Base-by-base conservation (phyloP, 2,113 vertebrate species). In the Apus apus region DNA sequence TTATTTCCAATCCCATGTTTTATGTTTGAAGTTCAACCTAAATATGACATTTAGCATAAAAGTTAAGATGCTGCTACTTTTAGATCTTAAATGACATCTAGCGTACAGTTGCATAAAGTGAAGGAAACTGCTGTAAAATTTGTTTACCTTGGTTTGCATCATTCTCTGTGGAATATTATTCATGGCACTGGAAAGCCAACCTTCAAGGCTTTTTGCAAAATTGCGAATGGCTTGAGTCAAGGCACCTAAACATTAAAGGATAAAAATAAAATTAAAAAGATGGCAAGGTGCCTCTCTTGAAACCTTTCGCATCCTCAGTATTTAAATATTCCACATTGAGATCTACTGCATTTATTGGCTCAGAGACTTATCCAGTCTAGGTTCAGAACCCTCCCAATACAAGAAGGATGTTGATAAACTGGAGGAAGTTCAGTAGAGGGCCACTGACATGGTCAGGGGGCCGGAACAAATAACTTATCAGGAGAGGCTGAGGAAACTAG, bases 141-240 rank as follows among this genome's bases (percentile, higher is more conserved):
- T 91, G 40, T 87, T 79, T 97, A 99, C 99, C 99, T 99, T 99
- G 91, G 98, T 99, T 98, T 99, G 99, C 97, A 99, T 98, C 87
- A 99, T 99, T 98, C 99, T 99, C 95, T 99, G 99, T 95, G 99
- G 99, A 96, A 99, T 99, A 98, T 98, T 99, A 96, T 97, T 99
- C 99, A 99, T 99, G 97, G 99, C 99, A 94, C 98, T 98, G 15
- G 99, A 99, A 97, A 99, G 98, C 99, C 99, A 99, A 94, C 99
- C 98, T 98, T 99, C 99, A 97, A 99, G 98, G 98, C 99, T 99
- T 98, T 99, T 99, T 97, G 99, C 99, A 97, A 99, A 99, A 98
- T 99, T 99, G 81, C 99, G 98, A 98, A 99, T 99, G 97, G 99
- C 99, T 98, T 99, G 99, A 97, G 99, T 99, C 97, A 99, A 99